phyloP scores from a whole-genome alignment of 2,113 vertebrate genomes.

The Psilopsiagon aymara region DNA sequence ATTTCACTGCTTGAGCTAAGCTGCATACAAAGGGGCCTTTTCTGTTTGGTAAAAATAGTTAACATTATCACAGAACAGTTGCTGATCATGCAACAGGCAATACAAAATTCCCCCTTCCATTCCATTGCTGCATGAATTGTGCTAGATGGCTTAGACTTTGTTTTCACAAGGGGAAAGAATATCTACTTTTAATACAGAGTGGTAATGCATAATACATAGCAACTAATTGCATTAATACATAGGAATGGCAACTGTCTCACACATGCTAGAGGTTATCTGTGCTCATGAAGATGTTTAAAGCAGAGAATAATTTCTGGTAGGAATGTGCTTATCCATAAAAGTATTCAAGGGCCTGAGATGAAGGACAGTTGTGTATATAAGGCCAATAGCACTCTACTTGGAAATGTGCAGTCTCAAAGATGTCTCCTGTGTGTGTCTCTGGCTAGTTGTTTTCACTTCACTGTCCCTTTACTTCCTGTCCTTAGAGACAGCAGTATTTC shows the following conservation, averaged over 20 bases:
- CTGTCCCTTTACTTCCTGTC: not conserved
- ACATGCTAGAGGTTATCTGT: not conserved
- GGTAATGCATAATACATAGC: not conserved
- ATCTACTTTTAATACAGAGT: not conserved
- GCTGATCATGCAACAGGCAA: not conserved
- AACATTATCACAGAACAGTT: not conserved
- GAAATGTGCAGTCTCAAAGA: not conserved
- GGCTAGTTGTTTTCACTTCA: not conserved
- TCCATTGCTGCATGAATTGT: not conserved
- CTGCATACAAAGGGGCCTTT: not conserved
- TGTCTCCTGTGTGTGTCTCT: not conserved
- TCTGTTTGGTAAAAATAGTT: not conserved
- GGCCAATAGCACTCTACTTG: not conserved
- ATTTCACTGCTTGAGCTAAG: not conserved
- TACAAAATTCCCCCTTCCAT: not conserved
- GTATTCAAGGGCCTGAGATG: not conserved
- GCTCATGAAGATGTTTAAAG: not conserved
- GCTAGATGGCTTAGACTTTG: not conserved
- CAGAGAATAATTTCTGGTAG: not conserved
- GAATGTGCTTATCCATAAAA: not conserved
- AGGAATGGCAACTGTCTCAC: not conserved
- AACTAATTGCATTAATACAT: not conserved
- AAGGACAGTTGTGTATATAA: not conserved
- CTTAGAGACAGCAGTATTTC: not conserved
- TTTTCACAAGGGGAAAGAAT: not conserved